Evolutionary conservation across 2,888 invertebrate genomes (phyloP).

Genomic region (Bembecia ichneumoniformis): DNA sequence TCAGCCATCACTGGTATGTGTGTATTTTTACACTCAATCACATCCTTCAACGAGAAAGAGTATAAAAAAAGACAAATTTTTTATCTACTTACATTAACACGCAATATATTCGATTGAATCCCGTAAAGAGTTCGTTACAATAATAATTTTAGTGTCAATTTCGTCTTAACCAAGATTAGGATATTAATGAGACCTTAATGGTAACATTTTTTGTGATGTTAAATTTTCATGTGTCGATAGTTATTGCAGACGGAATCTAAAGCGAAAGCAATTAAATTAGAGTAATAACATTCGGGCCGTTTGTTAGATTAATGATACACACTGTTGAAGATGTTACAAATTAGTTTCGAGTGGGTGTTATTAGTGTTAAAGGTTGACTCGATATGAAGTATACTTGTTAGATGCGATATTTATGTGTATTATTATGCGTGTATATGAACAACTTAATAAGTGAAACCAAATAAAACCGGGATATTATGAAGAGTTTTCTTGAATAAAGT

Average conservation of each 20-base stretch:
- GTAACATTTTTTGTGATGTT: constrained; percentile 40
- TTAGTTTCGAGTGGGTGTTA: constrained; percentile 30
- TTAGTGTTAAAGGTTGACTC: constrained; percentile 6
- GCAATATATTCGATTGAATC: too few relatives aligned
- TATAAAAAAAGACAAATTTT: too few relatives aligned
- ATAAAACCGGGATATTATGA: constrained; percentile 2
- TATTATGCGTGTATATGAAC: neutral
- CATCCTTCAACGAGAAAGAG: too few relatives aligned
- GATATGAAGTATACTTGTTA: neutral
- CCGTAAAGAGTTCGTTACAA: too few relatives aligned
- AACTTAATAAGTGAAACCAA: neutral
- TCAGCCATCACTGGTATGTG: too few relatives aligned
- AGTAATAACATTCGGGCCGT: constrained; percentile 27
- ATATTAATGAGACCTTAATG: constrained; percentile 65
- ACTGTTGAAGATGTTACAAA: constrained; percentile 42
- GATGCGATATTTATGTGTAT: neutral
- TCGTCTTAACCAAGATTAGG: constrained; percentile 45
- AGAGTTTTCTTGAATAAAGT: too few relatives aligned
- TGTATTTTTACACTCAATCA: too few relatives aligned
- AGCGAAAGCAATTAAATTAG: constrained; percentile 54
- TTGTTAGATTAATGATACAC: constrained; percentile 35
- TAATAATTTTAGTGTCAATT: too few relatives aligned
- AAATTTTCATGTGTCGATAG: constrained; percentile 16
- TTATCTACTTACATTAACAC: too few relatives aligned
- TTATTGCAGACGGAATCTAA: constrained; percentile 51